phyloP scores from a whole-genome alignment of 2,888 invertebrate species.

The Tipula helvola region DNA sequence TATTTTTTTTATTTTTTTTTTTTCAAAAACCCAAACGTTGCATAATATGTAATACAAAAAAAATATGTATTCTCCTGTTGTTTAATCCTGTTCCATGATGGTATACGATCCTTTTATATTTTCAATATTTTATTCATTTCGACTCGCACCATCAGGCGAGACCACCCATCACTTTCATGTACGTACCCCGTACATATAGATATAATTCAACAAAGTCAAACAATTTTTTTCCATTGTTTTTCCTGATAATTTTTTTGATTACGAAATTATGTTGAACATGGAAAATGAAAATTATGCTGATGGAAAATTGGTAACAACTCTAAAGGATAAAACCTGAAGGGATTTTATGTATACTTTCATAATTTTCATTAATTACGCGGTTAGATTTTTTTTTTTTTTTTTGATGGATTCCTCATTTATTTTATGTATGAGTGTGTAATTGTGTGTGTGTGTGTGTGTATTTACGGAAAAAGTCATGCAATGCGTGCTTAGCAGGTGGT shows the following conservation, averaged over 20 bases:
- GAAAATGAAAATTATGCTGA: not conserved
- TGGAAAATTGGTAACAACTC: not conserved
- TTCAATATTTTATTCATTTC: not conserved
- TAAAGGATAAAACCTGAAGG: not conserved
- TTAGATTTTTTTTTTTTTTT: not conserved
- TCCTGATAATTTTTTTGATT: not conserved
- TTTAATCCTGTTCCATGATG: not conserved
- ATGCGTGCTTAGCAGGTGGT: not conserved
- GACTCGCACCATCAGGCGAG: not conserved
- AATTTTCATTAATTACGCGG: not conserved
- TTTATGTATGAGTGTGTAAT: not conserved
- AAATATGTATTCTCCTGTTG: not conserved
- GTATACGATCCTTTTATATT: not conserved
- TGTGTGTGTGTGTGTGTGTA: not conserved
- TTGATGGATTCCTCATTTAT: not conserved
- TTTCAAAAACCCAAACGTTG: not conserved
- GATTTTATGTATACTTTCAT: not conserved
- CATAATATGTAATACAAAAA: not conserved
- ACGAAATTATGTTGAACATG: not conserved
- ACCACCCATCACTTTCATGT: not conserved
- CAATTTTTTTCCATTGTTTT: not conserved
- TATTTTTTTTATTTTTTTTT: not conserved
- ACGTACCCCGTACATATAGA: not conserved
- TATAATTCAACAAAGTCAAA: not conserved
- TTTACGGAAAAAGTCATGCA: not conserved